Evolutionary conservation across 2,888 invertebrate genomes (phyloP).

Genomic region (Mechanitis mazaeus): DNA sequence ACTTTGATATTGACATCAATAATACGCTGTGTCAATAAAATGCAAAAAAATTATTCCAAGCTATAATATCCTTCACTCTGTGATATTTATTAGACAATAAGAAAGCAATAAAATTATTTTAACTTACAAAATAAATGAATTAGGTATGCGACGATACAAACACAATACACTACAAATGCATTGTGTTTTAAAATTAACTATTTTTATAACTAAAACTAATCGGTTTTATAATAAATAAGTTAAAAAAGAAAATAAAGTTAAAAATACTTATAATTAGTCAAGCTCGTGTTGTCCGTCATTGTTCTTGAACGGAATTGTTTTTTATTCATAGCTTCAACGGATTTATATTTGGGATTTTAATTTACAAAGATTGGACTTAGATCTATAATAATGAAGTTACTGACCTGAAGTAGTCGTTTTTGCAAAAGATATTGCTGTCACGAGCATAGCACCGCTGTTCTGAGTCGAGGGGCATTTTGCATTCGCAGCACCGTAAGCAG

Average conservation of each 20-base stretch:
- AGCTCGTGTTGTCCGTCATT: not conserved
- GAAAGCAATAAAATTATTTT: not conserved
- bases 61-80: not conserved
- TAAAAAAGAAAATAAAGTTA: not conserved
- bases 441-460: slow-evolving; percentile 95
- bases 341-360: too few species aligned
- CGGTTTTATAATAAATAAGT: not conserved
- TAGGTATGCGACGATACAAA: not conserved
- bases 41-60: not conserved
- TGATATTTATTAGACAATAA: slow-evolving; percentile 1
- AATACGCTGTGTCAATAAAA: too few species aligned
- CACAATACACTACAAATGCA: slow-evolving; percentile 1
- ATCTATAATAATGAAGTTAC: slow-evolving; percentile 41
- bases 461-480: slow-evolving; percentile 91
- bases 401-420: slow-evolving; percentile 97
- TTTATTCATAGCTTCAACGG: too few species aligned
- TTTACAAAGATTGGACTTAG: too few species aligned
- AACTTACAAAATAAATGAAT: slow-evolving; percentile 2
- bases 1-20: too few species aligned
- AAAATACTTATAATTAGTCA: not conserved
- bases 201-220: slow-evolving; percentile 4
- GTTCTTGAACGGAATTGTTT: not conserved
- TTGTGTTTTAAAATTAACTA: slow-evolving; percentile 5
- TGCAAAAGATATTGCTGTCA: slow-evolving; percentile 96
- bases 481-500: slow-evolving; percentile 93